phyloP scores from a whole-genome alignment of 1,140 invertebrate genomes.

The Cotesia vestalis region DNA sequence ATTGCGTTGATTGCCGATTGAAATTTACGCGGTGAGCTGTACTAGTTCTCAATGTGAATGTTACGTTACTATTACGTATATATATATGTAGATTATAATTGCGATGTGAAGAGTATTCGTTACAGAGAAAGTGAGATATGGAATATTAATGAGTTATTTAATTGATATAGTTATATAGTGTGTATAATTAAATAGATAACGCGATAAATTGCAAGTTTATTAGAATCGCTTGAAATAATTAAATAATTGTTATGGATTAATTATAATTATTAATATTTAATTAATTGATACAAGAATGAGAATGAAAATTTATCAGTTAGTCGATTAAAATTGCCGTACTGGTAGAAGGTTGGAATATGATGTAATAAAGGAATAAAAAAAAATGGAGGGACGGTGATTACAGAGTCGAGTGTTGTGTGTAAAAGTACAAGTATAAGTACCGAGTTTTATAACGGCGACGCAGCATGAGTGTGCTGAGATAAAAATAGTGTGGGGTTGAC shows the following conservation, averaged over 20 bases:
- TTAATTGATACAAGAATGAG: not conserved
- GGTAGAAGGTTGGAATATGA: no score
- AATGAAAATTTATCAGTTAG: not conserved
- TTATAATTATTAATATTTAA: no score
- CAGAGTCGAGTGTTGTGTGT: constrained; percentile 42
- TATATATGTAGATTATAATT: not conserved
- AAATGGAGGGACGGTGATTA: constrained; percentile 54
- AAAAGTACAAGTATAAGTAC: constrained; percentile 28
- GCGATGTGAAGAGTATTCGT: not conserved
- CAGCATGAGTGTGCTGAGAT: constrained; percentile 26
- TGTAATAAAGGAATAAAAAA: constrained; percentile 13
- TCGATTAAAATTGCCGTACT: not conserved
- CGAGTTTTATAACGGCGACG: not conserved
- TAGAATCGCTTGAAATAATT: no score
- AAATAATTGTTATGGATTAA: no score
- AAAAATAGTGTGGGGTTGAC: not conserved
- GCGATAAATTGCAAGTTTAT: no score
- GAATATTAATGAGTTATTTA: not conserved
- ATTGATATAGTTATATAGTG: not conserved
- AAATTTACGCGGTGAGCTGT: not conserved
- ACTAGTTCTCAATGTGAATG: not conserved
- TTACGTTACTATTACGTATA: not conserved
- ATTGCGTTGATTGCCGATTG: constrained; percentile 7
- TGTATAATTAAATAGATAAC: no score
- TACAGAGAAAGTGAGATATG: no score